Evolutionary conservation across 1,140 invertebrate species (phyloP).

Genomic region (Diorhabda carinulata): DNA sequence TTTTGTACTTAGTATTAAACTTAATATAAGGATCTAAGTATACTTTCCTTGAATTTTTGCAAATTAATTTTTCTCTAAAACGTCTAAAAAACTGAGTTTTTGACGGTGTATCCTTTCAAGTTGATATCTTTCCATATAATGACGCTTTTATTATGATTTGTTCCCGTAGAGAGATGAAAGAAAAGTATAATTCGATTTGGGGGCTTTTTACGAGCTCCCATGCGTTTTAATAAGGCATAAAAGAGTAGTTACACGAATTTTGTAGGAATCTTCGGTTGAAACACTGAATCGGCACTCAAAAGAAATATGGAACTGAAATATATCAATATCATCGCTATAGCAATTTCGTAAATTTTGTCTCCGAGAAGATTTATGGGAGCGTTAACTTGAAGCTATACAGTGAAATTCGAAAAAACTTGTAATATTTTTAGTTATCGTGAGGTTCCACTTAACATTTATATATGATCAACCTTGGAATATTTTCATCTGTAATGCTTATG

Average conservation of each 20-base stretch:
- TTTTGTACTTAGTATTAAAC: too few species aligned
- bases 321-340: neutral
- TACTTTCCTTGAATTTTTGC: too few species aligned
- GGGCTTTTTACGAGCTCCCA: constrained; percentile 26
- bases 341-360: neutral
- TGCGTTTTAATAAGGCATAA: constrained; percentile 31
- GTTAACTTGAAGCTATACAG: neutral
- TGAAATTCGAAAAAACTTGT: neutral
- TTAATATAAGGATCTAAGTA: too few species aligned
- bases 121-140: constrained; percentile 25
- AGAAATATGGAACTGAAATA: neutral
- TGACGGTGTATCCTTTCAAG: constrained; percentile 20
- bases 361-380: neutral
- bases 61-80: too few species aligned
- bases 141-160: constrained; percentile 34
- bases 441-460: too few species aligned
- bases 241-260: constrained; percentile 30
- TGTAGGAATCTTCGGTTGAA: constrained; percentile 9
- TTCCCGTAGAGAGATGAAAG: constrained; percentile 32
- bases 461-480: too few species aligned
- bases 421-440: constrained; percentile 1
- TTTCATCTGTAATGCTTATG: too few species aligned
- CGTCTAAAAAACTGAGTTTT: neutral
- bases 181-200: constrained; percentile 31
- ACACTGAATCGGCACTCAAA: neutral